Evolutionary conservation across 2,113 vertebrate species (phyloP), one percentile per base, ranked within the genome.

Genomic region (Corvus hawaiiensis): DNA sequence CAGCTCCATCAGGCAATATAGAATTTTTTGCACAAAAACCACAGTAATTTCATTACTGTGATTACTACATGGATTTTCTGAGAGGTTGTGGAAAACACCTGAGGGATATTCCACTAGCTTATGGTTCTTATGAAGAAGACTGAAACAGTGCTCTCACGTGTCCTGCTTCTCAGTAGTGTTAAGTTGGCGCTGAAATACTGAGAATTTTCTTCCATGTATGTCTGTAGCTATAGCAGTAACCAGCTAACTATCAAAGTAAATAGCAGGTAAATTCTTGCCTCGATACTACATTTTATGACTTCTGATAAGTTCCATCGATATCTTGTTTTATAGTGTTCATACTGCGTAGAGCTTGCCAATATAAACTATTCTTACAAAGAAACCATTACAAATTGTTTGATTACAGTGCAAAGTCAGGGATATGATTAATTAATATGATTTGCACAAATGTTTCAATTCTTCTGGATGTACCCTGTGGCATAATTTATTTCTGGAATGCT

Each of bases 121-220:
- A 28, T 49, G 37, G n/a, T 27, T 74, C 30, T 48, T 51, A n/a
- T 13, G 22, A 64, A 41, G 54, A 52, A n/a, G 30, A 37, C 24
- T 84, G 87, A 74, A 69, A 6, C 41, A 74, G 15, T n/a, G 17
- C 5, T 41, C 14, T 16, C 22, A 16, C 0, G 0, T 39, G 33
- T 74, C 23, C 68, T 66, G 32, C 46, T 74, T 66, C 66, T 69
- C 69, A 41, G 41, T 27, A 66, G 20, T 12, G 30, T 73, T 64
- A 66, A 49, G 19, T 4, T 62, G 26, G 15, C 33, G 27, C 3
- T 33, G 37, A 69, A 95, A 77, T 74, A 35, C 18, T 52, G 21
- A 69, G 13, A 64, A 64, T 64, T 56, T 16, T 58, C 24, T 81
- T 73, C 48, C 0, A 0, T 49, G 7, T 21, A 17, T 32, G 9